Evolutionary conservation across 1,140 invertebrate species (phyloP), one percentile per base, ranked within the genome.

Genomic region (Triops cancriformis): DNA sequence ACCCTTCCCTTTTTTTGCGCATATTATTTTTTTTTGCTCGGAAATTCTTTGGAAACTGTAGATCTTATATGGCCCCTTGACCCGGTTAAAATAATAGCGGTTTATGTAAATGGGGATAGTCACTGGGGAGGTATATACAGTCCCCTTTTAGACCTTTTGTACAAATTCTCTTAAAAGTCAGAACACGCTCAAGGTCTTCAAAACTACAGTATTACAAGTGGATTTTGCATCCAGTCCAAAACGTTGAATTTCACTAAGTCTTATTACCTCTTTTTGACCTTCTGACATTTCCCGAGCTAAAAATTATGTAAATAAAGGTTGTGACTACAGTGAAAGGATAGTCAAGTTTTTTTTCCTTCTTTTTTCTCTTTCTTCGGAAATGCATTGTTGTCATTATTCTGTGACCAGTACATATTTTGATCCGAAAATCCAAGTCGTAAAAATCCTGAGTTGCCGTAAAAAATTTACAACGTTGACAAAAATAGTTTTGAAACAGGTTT

Each of bases 41-140:
- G 23, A 64, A 64, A 18, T n/a, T 64, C 18, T 23, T 64, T 5
- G 18, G 18, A 64, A 45, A 1, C 18, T 45, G 43, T 45, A 45
- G 18, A 64, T n/a, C 9, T 0, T 64, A 64, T 5, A 64, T 23
- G 18, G 23, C 51, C 51, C 51, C 14, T 23, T 64, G 51, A 64
- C 23, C 51, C 51, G 51, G 14, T 64, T 64, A 64, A 23, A 64
- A 9, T 64, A n/a, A 23, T 64, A 23, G 51, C 31, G 31, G 31
- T 37, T 64, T 64, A 64, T 64, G 51, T 64, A 64, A 64, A 64
- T 64, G 51, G 23, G 51, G 51, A 64, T 64, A 23, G 51, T 64
- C 10, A n/a, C 23, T 64, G 51, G 51, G 23, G 31, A 37, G 31
- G 51, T 23, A 64, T 23, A 64, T 64, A 64, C 23, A 64, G 23